phyloP scores from a whole-genome alignment of 2,888 invertebrate species.

The Caenorhabditis uteleia region DNA sequence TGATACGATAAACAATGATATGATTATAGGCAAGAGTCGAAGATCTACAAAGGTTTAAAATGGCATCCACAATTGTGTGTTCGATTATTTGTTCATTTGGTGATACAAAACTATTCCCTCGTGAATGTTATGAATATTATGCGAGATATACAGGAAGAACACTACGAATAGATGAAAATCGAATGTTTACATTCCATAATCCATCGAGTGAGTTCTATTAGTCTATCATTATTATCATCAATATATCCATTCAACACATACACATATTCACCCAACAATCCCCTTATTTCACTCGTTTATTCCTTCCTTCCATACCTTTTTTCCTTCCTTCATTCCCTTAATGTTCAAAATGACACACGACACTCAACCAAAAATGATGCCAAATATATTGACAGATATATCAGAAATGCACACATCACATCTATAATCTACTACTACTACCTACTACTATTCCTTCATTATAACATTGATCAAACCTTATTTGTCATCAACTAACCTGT shows the following conservation, averaged over 20 bases:
- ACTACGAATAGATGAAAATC: slow-evolving; percentile 88
- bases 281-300: slow-evolving; percentile 8
- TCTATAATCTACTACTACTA: no score
- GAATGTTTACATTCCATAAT: slow-evolving; percentile 85
- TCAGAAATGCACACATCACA: no score
- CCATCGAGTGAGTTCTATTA: slow-evolving; percentile 64
- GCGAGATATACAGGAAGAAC: slow-evolving; percentile 91
- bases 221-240: not conserved
- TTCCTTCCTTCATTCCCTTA: no score
- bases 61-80: slow-evolving; percentile 93
- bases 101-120: slow-evolving; percentile 90
- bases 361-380: no score
- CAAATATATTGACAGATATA: no score
- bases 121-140: slow-evolving; percentile 84
- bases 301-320: slow-evolving; percentile 4
- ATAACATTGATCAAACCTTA: no score
- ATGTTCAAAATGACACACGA: no score
- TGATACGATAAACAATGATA: not conserved
- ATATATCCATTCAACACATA: no score
- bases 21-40: slow-evolving; percentile 85
- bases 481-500: no score
- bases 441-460: no score
- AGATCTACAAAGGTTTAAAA: slow-evolving; percentile 87
- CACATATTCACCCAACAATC: no score
- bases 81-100: slow-evolving; percentile 91